Conservation (phyloP, 2,113 vertebrate species). For the Geothlypis trichas region DNA sequence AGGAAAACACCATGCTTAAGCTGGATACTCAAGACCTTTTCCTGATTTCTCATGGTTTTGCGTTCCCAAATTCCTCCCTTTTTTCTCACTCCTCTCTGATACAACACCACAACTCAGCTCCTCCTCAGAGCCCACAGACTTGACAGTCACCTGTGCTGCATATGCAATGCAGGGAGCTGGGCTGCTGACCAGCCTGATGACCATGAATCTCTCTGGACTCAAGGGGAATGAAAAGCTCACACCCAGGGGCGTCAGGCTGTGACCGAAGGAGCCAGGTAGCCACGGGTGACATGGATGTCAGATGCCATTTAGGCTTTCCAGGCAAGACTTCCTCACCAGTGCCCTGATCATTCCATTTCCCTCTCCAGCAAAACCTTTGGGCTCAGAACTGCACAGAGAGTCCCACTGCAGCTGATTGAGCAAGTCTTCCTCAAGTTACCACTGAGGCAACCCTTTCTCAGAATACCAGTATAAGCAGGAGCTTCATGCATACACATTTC, state of each 20-base stretch:
- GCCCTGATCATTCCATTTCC: background rate
- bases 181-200: background rate
- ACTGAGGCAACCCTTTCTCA: background rate
- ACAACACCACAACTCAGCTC: background rate
- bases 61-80: background rate
- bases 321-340: background rate
- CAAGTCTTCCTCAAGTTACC: background rate
- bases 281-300: background rate
- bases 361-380: background rate
- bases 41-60: background rate
- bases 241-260: background rate
- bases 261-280: background rate
- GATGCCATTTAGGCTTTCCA: background rate
- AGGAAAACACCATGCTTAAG: background rate
- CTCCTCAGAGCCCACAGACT: background rate
- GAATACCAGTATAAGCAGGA: background rate
- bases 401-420: background rate
- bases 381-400: background rate
- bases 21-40: background rate
- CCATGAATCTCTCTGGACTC: background rate
- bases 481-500: background rate
- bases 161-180: fast-evolving
- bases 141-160: background rate
- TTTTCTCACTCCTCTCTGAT: background rate
- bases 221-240: background rate